Base-by-base conservation (phyloP, 2,797 vertebrate genomes). In the Caiman crocodilus region DNA sequence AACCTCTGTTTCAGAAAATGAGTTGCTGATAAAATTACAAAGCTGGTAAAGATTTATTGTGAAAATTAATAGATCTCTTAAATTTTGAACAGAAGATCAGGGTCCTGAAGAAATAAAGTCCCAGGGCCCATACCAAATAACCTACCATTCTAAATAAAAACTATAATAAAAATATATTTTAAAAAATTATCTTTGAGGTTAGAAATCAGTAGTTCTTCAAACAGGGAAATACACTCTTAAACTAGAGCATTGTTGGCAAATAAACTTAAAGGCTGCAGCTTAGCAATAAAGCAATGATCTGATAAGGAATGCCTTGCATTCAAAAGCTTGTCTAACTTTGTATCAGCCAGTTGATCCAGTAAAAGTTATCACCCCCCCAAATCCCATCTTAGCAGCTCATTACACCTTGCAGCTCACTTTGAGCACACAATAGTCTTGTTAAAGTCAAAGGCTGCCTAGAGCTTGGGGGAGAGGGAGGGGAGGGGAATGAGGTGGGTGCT, bases 361-460 rank as follows among this genome's bases (percentile, higher is more conserved):
- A 50, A 50, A 50, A 50, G 42, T 10, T 10, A 50, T 50, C 42
- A 3, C 42, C 42, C 42, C 42, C 42, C 9, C 42, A 50, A 50
- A 25, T 16, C 73, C 57, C 3, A 0, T 0, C 0, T n/a, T 2
- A 3, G 76, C 60, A 30, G 6, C 0, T 0, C 20, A 7, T 16
- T 42, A 42, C 35, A 6, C 58, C 57, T 63, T 26, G 1, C 15
- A 2, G 56, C 1, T 14, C 14, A 25, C 14, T 25, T 71, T 71
- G 42, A 71, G 67, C 67, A 71, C 32, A 21, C 42, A 35, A 23
- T 14, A 71, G 6, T 14, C 21, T 23, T 14, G 42, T 12, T 42
- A 71, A 71, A 42, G 35, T 42, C 30, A 42, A 71, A 71, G 32
- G 32, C 42, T 50, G 42, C 42, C 42, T 50, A 10, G 10, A 3